Conservation (phyloP, 2,888 invertebrate species). For the Lingula anatina region DNA sequence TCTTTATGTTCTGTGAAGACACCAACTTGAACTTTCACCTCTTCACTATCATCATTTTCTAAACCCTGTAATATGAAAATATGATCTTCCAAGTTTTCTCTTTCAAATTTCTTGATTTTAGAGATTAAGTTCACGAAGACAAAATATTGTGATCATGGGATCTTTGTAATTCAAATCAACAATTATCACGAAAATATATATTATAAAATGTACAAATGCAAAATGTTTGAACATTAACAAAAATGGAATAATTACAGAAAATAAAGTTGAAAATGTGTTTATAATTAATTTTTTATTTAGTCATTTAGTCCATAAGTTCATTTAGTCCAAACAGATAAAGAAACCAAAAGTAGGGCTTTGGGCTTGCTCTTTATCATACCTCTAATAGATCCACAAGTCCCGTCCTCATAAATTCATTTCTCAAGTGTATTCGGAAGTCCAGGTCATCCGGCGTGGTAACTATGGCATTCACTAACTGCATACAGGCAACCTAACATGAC, state of each 20-base stretch:
- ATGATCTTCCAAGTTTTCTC: not conserved
- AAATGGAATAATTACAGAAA: no score
- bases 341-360: no score
- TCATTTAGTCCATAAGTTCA: no score
- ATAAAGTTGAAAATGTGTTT: no score
- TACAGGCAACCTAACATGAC: conserved; percentile 68
- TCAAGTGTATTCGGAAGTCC: conserved; percentile 85
- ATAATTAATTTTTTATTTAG: no score
- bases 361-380: no score
- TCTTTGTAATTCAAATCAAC: no score
- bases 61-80: conserved; percentile 24
- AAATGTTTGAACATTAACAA: no score
- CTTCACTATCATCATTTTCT: conserved; percentile 35
- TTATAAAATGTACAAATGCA: not conserved
- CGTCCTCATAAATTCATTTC: conserved; percentile 92
- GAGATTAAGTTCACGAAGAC: no score
- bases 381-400: conserved; percentile 80
- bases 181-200: conserved; percentile 8
- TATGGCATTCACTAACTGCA: conserved; percentile 91
- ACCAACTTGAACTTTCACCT: conserved; percentile 76
- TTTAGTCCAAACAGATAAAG: no score
- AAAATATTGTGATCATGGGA: no score
- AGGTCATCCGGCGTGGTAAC: conserved; percentile 79
- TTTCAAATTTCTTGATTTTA: no score
- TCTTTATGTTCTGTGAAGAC: conserved; percentile 85